These are phyloP conservation scores for Xanthorhoe spadicearia DNA, from an alignment of 2,888 invertebrate genomes.

Conservation along the genomic window DNA sequence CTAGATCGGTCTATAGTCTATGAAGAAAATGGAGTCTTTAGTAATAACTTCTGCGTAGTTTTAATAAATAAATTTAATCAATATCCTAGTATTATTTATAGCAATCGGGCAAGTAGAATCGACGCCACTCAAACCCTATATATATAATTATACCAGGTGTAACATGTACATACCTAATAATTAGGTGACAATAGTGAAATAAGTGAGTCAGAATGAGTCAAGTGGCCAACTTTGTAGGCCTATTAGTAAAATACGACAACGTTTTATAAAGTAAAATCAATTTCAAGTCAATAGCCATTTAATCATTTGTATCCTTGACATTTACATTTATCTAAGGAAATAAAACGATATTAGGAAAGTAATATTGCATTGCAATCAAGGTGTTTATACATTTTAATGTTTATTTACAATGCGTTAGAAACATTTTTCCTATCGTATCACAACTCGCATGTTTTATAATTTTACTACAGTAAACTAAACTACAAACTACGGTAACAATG, in stretches of 20 bases:
- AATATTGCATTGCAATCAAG: constrained; percentile 50
- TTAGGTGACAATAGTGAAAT: too few species aligned
- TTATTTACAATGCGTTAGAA: constrained; percentile 54
- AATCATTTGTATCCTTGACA: constrained; percentile 54
- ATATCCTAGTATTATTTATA: constrained; percentile 50
- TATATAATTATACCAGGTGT: too few species aligned
- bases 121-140: background rate
- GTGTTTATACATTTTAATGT: constrained; percentile 44
- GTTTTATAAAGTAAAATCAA: constrained; percentile 49
- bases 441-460: constrained; percentile 57
- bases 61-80: constrained; percentile 77
- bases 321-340: constrained; percentile 47
- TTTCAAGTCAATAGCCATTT: constrained; percentile 54
- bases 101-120: background rate
- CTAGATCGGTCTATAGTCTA: constrained; percentile 64
- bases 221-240: too few species aligned
- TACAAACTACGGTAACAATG: constrained; percentile 79
- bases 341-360: constrained; percentile 41
- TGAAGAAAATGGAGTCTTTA: constrained; percentile 66
- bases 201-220: too few species aligned
- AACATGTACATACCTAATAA: too few species aligned
- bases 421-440: constrained; percentile 55
- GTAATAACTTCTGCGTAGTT: constrained; percentile 78
- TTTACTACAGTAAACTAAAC: constrained; percentile 61
- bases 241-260: too few species aligned